Percentiles rank a stretch among this genome's conserved stretches.
Conservation (phyloP, 1,140 invertebrate genomes). For the Brachionus sp. region DNA sequence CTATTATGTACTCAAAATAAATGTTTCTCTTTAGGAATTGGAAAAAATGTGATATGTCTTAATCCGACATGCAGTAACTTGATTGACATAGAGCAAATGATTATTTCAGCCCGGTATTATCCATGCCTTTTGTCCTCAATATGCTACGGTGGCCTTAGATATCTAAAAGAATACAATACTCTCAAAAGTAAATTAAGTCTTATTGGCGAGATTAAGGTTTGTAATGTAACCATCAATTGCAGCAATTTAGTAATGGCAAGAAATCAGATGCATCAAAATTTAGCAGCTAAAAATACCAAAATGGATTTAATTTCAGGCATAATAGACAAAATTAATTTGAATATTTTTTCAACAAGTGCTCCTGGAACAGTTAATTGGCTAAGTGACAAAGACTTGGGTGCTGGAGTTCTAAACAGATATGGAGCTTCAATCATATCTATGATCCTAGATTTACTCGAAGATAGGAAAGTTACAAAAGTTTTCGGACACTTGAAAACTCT, state of each 20-base stretch:
- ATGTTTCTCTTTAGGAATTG: neutral
- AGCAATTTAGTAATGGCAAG: neutral
- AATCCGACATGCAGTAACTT: conserved; percentile 15
- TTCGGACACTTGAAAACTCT: neutral
- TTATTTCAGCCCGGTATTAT: conserved; percentile 43
- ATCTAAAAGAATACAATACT: neutral
- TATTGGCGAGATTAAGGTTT: neutral
- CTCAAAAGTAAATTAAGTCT: conserved; percentile 16
- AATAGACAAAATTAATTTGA: neutral
- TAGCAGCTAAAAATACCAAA: neutral
- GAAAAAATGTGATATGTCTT: conserved; percentile 41
- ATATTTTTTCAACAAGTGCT: neutral
- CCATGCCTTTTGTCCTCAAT: conserved; percentile 19
- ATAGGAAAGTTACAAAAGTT: conserved; percentile 27
- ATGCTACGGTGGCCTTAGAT: conserved; percentile 22
- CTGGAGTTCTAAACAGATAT: conserved; percentile 21
- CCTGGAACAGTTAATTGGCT: neutral
- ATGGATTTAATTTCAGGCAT: neutral
- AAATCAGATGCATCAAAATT: neutral
- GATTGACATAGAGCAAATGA: conserved; percentile 25
- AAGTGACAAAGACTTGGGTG: conserved; percentile 22
- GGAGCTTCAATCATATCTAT: conserved; percentile 5
- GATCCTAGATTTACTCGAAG: neutral
- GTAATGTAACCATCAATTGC: conserved; percentile 17
- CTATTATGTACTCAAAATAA: neutral